These are phyloP conservation scores for Thelaira solivaga DNA, from an alignment of 2,888 invertebrate genomes.

Conservation along the genomic window DNA sequence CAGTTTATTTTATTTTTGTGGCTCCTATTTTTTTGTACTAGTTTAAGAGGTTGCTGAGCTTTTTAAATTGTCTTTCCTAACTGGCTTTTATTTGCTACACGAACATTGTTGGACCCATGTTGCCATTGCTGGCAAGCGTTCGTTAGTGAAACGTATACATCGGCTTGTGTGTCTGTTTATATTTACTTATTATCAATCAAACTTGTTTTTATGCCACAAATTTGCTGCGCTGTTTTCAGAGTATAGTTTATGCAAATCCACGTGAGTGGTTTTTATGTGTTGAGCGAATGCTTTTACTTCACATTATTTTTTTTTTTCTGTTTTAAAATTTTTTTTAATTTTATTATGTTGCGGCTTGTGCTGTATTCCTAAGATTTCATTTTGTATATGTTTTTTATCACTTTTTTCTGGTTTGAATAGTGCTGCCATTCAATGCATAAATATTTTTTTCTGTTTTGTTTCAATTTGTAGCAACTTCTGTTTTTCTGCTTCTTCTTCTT, in stretches of 20 bases:
- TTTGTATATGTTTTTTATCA: background rate
- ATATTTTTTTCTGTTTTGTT: conserved; percentile 29
- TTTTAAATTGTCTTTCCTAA: conserved; percentile 40
- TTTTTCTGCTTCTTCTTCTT: conserved; percentile 6
- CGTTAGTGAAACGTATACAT: conserved; percentile 33
- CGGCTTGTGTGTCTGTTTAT: conserved; percentile 6
- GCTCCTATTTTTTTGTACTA: conserved; percentile 10
- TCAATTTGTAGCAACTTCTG: background rate
- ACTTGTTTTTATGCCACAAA: conserved; percentile 51
- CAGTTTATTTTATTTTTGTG: background rate
- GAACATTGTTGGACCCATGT: no score
- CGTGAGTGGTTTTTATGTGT: conserved; percentile 52
- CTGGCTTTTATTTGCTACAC: conserved; percentile 31
- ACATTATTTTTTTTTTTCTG: conserved; percentile 25
- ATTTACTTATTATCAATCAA: conserved; percentile 58
- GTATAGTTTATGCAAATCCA: conserved; percentile 61
- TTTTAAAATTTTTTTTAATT: background rate
- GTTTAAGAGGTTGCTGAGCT: conserved; percentile 49
- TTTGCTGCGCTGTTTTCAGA: conserved; percentile 36
- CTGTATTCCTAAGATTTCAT: conserved; percentile 38
- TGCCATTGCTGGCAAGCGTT: conserved; percentile 23
- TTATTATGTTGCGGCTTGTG: conserved; percentile 27
- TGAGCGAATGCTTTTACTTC: conserved; percentile 21
- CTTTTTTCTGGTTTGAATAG: background rate
- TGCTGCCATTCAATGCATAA: conserved; percentile 1